phyloP scores from a whole-genome alignment of 2,888 invertebrate genomes.

The Ormia ochracea region DNA sequence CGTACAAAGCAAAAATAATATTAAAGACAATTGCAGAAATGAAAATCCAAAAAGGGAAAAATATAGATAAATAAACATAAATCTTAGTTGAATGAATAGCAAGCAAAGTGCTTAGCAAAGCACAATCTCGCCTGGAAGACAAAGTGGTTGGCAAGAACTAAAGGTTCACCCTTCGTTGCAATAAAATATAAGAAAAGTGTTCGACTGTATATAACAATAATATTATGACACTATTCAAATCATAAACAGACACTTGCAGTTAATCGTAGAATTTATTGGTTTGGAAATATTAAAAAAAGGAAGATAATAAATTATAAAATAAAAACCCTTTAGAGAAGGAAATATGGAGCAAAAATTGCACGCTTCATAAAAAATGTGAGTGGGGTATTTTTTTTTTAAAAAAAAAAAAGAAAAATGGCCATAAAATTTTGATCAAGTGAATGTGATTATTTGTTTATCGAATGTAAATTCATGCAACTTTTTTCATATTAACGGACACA shows the following conservation, averaged over 20 bases:
- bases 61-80: not conserved
- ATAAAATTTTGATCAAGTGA: no score
- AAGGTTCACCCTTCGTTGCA: not conserved
- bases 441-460: no score
- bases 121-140: not conserved
- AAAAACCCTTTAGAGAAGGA: not conserved
- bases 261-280: conserved; percentile 55
- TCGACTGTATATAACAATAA: conserved; percentile 22
- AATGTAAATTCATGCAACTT: no score
- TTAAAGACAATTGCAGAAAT: not conserved
- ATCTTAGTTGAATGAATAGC: conserved; percentile 24
- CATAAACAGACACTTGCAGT: conserved; percentile 57
- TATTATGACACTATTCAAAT: conserved; percentile 52
- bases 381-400: not conserved
- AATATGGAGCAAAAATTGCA: not conserved
- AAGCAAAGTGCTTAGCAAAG: not conserved
- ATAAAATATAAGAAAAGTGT: conserved; percentile 4
- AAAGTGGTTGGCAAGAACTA: conserved; percentile 26
- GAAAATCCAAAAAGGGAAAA: not conserved
- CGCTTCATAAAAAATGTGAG: not conserved
- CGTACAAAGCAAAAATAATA: conserved; percentile 17
- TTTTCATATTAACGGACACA: no score
- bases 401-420: no score
- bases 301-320: not conserved
- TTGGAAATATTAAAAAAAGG: conserved; percentile 9